A percentile compares a stretch with the other conserved stretches of the same genome.
These are phyloP conservation scores for Brachyhypopomus gauderio DNA, from an alignment of 2,113 vertebrate genomes.

Conservation along the genomic window DNA sequence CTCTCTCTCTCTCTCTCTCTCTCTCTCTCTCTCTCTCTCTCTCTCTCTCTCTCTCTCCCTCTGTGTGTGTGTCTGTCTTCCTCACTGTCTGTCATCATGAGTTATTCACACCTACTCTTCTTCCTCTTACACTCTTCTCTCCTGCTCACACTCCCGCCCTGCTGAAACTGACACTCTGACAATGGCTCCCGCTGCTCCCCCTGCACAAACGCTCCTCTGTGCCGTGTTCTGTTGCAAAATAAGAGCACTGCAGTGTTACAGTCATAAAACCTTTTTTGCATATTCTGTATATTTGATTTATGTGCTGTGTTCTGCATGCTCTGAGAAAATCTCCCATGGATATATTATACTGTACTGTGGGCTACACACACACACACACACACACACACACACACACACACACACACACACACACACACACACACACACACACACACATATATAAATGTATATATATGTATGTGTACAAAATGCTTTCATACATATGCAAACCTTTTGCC, in stretches of 20 bases:
- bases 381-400: too few species aligned
- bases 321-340: neutral
- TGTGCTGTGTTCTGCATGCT: slow-evolving; percentile 19
- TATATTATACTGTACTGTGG: slow-evolving; percentile 14
- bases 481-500: neutral
- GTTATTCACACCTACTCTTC: neutral
- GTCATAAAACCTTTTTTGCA: slow-evolving; percentile 10
- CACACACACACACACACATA: too few species aligned
- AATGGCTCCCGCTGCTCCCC: neutral
- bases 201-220: slow-evolving; percentile 10
- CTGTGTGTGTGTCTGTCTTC: neutral
- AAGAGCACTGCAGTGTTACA: neutral
- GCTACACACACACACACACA: neutral
- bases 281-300: slow-evolving; percentile 28
- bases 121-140: neutral
- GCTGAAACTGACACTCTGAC: neutral
- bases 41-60: neutral
- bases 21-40: neutral
- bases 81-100: too few species aligned
- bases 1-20: neutral
- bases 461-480: neutral
- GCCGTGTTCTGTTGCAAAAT: slow-evolving; percentile 13
- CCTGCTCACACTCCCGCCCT: neutral
- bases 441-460: too few species aligned
- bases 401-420: neutral